These are phyloP conservation scores for Pogonocherus hispidulus DNA, from an alignment of 2,888 invertebrate genomes.

Conservation along the genomic window DNA sequence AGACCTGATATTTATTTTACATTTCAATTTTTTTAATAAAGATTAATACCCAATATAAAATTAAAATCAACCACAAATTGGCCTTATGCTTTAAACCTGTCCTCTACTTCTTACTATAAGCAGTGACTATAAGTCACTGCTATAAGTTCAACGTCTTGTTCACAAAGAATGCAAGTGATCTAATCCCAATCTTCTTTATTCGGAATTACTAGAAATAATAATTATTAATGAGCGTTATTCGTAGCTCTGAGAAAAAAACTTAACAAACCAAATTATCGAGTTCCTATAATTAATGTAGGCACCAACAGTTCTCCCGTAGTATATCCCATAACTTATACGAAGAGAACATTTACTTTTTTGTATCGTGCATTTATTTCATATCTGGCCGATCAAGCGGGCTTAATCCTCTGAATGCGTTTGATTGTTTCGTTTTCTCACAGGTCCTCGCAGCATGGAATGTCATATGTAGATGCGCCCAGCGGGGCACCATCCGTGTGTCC, in stretches of 20 bases:
- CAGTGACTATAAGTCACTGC: too few species aligned
- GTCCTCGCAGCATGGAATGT: constrained; percentile 57
- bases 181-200: too few species aligned
- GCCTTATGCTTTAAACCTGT: too few species aligned
- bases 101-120: too few species aligned
- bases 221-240: constrained; percentile 14
- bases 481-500: constrained; percentile 52
- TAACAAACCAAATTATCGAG: constrained; percentile 10
- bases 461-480: constrained; percentile 60
- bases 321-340: constrained; percentile 15
- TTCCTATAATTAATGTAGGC: constrained; percentile 18
- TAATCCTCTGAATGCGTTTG: constrained; percentile 57
- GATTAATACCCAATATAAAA: too few species aligned
- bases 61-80: too few species aligned
- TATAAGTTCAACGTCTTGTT: too few species aligned
- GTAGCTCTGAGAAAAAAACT: not conserved
- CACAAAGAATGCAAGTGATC: too few species aligned
- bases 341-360: constrained; percentile 23
- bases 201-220: not conserved
- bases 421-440: constrained; percentile 63
- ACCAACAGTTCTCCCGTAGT: not conserved
- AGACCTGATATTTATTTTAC: too few species aligned
- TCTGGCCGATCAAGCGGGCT: constrained; percentile 52
- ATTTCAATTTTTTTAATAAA: too few species aligned
- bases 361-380: constrained; percentile 46